Evolutionary conservation across 2,113 vertebrate genomes (phyloP).

Genomic region (Bombycilla garrulus): DNA sequence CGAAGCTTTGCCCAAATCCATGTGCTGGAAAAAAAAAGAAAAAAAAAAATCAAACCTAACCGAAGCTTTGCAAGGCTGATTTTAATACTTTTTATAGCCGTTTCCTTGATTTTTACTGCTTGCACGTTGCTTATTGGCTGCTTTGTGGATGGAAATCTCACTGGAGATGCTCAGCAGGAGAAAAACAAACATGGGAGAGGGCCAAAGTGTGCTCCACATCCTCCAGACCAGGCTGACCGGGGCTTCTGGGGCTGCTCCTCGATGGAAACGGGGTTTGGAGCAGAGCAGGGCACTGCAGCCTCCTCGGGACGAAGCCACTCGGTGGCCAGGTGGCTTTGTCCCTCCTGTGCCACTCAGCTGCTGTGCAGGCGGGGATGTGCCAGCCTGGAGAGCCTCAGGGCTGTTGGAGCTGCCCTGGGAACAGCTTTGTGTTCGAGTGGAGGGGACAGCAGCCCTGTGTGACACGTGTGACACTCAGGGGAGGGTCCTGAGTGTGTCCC

Average conservation of each 20-base stretch:
- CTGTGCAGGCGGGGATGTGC: not conserved
- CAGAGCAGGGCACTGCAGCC: not conserved
- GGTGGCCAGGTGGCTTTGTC: not conserved
- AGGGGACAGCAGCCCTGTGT: not conserved
- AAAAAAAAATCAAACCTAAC: not conserved
- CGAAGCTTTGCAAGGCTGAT: not conserved
- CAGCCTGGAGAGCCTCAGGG: not conserved
- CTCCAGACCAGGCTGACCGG: not conserved
- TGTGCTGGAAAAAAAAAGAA: not conserved
- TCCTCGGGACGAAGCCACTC: not conserved
- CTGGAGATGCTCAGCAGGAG: not conserved
- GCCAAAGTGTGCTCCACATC: not conserved
- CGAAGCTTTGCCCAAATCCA: not conserved
- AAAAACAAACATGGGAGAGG: not conserved
- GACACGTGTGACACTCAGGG: not conserved
- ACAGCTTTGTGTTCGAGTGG: not conserved
- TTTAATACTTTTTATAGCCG: not conserved
- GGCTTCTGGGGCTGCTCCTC: not conserved
- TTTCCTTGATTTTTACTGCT: not conserved
- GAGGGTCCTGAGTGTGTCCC: not conserved
- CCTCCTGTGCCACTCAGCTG: not conserved
- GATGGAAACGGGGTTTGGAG: not conserved
- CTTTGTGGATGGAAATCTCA: not conserved
- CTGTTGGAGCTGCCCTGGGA: not conserved
- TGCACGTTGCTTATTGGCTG: not conserved